A percentile compares a stretch with the other conserved stretches of the same genome.
These are phyloP conservation scores for Microchrysa polita DNA, from an alignment of 2,888 invertebrate species.

Conservation along the genomic window DNA sequence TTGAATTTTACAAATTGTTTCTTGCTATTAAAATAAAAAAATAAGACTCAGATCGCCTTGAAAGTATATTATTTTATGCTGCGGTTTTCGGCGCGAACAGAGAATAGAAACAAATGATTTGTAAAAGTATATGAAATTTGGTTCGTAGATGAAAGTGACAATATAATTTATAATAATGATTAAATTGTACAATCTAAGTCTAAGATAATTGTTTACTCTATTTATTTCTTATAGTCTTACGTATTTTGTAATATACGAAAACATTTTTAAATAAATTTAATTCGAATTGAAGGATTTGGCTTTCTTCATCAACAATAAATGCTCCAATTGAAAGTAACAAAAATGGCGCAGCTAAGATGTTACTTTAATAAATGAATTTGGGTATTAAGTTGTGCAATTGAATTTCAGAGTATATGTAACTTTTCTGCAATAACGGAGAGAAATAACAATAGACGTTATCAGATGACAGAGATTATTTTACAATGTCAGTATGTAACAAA, in stretches of 20 bases:
- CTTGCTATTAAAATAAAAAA: constrained; percentile 3
- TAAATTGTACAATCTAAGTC: constrained; percentile 39
- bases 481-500: too few relatives aligned
- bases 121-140: constrained; percentile 3
- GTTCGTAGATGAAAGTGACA: constrained; percentile 1
- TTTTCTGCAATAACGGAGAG: too few relatives aligned
- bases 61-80: neutral
- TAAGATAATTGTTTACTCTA: constrained; percentile 41
- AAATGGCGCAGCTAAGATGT: too few relatives aligned
- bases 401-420: too few relatives aligned
- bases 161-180: constrained; percentile 25
- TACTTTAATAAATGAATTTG: too few relatives aligned
- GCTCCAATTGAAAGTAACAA: too few relatives aligned
- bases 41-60: neutral
- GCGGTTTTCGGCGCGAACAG: too few relatives aligned
- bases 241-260: constrained; percentile 42
- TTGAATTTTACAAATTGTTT: constrained; percentile 31
- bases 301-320: too few relatives aligned
- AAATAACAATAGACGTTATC: too few relatives aligned
- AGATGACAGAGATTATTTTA: too few relatives aligned
- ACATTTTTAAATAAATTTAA: constrained; percentile 39
- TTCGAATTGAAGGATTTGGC: neutral
- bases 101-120: constrained; percentile 19
- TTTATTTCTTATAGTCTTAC: constrained; percentile 39
- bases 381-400: too few relatives aligned